These are phyloP conservation scores for Limnothrissa miodon DNA, from an alignment of 2,113 vertebrate species.

Conservation along the genomic window DNA sequence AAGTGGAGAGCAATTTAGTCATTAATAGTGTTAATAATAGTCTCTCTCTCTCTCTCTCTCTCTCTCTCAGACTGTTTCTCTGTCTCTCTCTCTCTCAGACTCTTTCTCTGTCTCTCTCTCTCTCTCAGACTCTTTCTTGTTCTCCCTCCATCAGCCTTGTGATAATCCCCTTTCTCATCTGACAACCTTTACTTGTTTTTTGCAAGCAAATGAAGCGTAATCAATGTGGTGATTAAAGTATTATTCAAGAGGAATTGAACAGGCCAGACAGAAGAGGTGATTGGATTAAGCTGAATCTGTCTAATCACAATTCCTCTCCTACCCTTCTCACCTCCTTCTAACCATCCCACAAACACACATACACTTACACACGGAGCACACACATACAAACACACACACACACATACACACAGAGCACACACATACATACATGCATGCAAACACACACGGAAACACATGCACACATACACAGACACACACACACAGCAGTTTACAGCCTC, in stretches of 20 bases:
- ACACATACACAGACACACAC: slow-evolving; percentile 13
- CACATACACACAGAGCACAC: background rate
- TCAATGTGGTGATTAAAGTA: slow-evolving; percentile 42
- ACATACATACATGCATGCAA: slow-evolving; percentile 7
- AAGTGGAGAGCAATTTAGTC: background rate
- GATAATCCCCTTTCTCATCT: slow-evolving; percentile 16
- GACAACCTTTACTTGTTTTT: slow-evolving; percentile 18
- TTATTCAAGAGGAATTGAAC: slow-evolving; percentile 32
- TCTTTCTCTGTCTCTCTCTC: background rate
- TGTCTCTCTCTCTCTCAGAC: background rate
- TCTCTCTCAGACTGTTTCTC: background rate
- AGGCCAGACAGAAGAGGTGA: slow-evolving; percentile 21
- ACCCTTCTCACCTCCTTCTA: slow-evolving; percentile 19
- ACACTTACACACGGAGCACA: slow-evolving; percentile 16
- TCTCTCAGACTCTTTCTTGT: background rate
- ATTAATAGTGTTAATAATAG: background rate
- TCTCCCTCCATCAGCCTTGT: background rate
- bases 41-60: slow-evolving; percentile 7
- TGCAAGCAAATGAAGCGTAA: slow-evolving; percentile 31
- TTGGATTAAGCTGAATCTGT: slow-evolving; percentile 35
- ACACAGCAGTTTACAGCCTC: background rate
- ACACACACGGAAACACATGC: slow-evolving; percentile 19
- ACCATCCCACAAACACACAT: background rate
- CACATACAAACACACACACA: background rate
- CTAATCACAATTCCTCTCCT: slow-evolving; percentile 26